These are phyloP conservation scores for Poeciliopsis turrubarensis DNA, from an alignment of 2,113 vertebrate genomes.

Conservation along the genomic window DNA sequence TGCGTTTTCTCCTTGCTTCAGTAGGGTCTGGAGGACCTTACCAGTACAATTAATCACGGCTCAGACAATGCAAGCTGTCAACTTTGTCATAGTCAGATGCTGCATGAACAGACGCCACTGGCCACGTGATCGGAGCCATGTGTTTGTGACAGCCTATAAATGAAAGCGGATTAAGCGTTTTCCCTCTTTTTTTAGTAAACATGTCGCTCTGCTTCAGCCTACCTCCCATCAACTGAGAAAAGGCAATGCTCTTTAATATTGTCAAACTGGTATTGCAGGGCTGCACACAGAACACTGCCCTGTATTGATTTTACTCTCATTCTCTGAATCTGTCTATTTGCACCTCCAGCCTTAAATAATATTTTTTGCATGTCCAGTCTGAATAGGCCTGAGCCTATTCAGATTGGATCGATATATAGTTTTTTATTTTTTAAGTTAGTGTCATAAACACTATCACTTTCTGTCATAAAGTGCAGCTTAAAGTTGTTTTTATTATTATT, in stretches of 20 bases:
- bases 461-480: no score
- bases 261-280: constrained; percentile 24
- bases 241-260: constrained; percentile 15
- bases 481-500: no score
- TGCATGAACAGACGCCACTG: constrained; percentile 52
- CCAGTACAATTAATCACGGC: constrained; percentile 45
- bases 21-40: not conserved
- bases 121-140: constrained; percentile 54
- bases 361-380: no score
- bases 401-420: no score
- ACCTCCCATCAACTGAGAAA: not conserved
- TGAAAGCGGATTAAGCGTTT: not conserved
- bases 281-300: constrained; percentile 35
- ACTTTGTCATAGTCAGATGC: constrained; percentile 34
- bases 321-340: constrained; percentile 34
- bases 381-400: no score
- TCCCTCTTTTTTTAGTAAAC: constrained; percentile 17
- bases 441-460: no score
- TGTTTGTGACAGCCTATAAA: constrained; percentile 39
- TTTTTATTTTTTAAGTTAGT: no score
- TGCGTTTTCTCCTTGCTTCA: not conserved
- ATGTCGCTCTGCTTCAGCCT: constrained; percentile 1
- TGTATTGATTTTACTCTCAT: constrained; percentile 35
- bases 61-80: constrained; percentile 65
- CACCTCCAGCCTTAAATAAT: not conserved